phyloP scores from a whole-genome alignment of 2,888 invertebrate species.

The Oligia fasciuncula region DNA sequence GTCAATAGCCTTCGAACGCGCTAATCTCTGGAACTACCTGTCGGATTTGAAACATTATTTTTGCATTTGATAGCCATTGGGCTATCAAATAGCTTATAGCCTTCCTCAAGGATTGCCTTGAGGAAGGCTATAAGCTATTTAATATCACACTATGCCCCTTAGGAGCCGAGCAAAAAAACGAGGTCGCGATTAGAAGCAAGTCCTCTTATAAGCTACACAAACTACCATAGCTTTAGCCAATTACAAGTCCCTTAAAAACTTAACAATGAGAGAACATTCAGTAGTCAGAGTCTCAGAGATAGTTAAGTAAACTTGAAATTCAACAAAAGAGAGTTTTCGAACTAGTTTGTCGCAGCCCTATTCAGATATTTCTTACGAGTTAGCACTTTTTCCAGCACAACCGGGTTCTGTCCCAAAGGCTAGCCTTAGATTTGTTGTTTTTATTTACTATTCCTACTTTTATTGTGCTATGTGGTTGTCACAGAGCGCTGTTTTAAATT shows the following conservation, averaged over 20 bases:
- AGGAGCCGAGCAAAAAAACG: not conserved
- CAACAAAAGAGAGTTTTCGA: slow-evolving; percentile 25
- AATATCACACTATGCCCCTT: not conserved
- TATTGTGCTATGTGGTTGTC: slow-evolving; percentile 48
- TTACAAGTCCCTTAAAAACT: slow-evolving; percentile 18
- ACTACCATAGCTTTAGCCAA: not conserved
- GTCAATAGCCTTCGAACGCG: too few species aligned
- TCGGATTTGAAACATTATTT: too few species aligned
- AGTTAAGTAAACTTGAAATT: slow-evolving; percentile 34
- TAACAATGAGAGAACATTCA: slow-evolving; percentile 12
- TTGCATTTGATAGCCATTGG: too few species aligned
- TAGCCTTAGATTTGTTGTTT: slow-evolving; percentile 72
- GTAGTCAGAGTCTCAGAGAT: not conserved
- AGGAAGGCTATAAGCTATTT: not conserved
- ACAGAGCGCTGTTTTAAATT: slow-evolving; percentile 52
- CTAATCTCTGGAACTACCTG: too few species aligned
- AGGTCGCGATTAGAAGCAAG: not conserved
- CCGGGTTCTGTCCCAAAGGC: slow-evolving; percentile 57
- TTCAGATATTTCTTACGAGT: slow-evolving; percentile 69
- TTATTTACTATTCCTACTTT: slow-evolving; percentile 61
- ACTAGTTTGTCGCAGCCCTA: slow-evolving; percentile 70
- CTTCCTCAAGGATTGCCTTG: too few species aligned
- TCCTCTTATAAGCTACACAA: not conserved
- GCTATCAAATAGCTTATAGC: too few species aligned
- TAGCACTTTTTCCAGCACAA: slow-evolving; percentile 76